A percentile compares a stretch with the other conserved stretches of the same genome.
These are phyloP conservation scores for Teleiodes luculella DNA, from an alignment of 2,888 invertebrate species.

Conservation along the genomic window DNA sequence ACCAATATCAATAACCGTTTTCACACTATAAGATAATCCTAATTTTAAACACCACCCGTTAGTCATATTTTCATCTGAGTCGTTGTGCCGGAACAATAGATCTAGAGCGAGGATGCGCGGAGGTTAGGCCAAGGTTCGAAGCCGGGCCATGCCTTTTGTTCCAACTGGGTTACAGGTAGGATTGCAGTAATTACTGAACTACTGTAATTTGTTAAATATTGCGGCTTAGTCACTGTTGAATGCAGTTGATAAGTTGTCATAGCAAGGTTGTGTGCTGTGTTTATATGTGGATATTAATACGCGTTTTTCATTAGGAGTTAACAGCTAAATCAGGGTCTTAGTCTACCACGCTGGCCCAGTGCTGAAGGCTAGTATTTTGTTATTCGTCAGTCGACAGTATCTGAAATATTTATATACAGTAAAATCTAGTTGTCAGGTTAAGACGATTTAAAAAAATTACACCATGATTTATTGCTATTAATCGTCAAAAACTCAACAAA, in stretches of 20 bases:
- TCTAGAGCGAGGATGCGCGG: slow-evolving; percentile 73
- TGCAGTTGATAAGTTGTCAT: neutral
- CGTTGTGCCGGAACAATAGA: slow-evolving; percentile 38
- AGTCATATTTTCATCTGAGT: neutral
- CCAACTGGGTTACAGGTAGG: slow-evolving; percentile 31
- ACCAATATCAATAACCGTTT: neutral
- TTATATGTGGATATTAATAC: no score
- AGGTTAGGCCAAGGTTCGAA: slow-evolving; percentile 72
- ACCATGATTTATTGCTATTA: no score
- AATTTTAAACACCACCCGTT: neutral
- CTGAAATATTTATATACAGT: no score
- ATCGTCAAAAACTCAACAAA: no score
- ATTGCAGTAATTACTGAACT: slow-evolving; percentile 9
- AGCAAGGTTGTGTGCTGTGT: neutral
- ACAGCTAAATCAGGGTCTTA: no score
- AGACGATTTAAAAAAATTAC: no score
- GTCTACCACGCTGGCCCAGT: no score
- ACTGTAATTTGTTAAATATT: neutral
- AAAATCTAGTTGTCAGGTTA: no score
- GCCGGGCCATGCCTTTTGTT: slow-evolving; percentile 61
- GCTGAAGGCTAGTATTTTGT: no score
- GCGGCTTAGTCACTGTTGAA: neutral
- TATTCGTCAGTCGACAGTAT: no score
- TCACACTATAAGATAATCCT: neutral
- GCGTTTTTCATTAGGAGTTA: no score